A percentile compares a stretch with the other conserved stretches of the same genome.
Evolutionary conservation across 2,113 vertebrate genomes (phyloP).

Genomic region (Haliaeetus leucogaster): DNA sequence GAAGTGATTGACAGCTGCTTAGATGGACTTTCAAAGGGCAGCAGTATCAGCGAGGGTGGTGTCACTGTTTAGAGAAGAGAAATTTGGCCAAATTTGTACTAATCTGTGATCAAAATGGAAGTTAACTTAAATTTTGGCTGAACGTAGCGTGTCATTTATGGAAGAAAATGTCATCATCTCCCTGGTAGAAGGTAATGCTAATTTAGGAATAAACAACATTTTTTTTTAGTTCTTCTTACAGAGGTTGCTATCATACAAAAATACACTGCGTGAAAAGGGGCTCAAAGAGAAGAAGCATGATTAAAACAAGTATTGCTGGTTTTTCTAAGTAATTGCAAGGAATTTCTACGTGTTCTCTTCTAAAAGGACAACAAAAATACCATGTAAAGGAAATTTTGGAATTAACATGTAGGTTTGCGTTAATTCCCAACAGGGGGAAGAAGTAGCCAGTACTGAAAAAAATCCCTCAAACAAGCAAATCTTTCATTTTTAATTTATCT

Average conservation of each 20-base stretch:
- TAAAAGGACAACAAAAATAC: background rate
- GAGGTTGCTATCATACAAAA: background rate
- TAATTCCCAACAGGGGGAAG: background rate
- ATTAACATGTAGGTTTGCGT: background rate
- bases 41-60: background rate
- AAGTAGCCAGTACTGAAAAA: background rate
- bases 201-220: background rate
- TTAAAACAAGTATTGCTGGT: background rate
- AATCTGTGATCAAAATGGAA: background rate
- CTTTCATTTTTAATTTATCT: constrained; percentile 56
- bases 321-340: background rate
- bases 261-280: background rate
- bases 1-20: background rate
- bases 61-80: background rate
- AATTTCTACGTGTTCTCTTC: background rate
- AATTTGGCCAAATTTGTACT: background rate
- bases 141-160: background rate
- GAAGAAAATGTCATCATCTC: background rate
- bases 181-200: background rate
- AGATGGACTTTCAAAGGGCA: background rate
- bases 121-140: background rate
- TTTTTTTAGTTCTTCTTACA: background rate
- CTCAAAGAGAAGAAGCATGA: background rate
- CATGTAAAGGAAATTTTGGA: accelerated
- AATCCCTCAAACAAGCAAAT: background rate